Evolutionary conservation across 2,888 invertebrate species (phyloP), one percentile per base, ranked within the genome.

Genomic region (Penaeus monodon): DNA sequence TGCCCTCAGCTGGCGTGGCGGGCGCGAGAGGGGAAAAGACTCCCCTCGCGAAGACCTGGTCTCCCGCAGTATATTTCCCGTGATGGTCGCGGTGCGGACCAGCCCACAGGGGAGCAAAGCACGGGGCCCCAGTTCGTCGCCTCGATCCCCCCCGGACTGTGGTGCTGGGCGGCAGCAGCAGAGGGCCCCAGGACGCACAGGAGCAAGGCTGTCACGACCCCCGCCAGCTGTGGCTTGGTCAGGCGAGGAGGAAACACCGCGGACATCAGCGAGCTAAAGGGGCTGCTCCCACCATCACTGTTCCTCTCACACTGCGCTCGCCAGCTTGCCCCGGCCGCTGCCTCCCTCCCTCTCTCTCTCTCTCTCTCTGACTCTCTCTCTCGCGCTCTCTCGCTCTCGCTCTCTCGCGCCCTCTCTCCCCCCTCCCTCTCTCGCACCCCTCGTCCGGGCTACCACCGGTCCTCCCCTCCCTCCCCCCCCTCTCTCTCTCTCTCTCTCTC

Each of bases 1-100:
- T 88, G 27, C 89, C 89, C 85, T 89, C 89, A 44, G 89, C 89
- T 12, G 89, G 77, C 27, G 81, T 81, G 29, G 81, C 85, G 76
- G 87, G 64, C 8, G 86, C 89, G 29, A 89, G 79, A 57, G 87
- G 84, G 73, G 86, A 86, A 80, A 85, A 89, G 66, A 85, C 81
- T 57, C 89, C 89, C 84, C 81, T 80, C 76, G 88, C 82, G 22
- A 80, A 82, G 29, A 86, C 80, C 29, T 68, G 70, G 74, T 85
- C 85, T 57, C 79, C 49, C 82, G 85, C 81, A 20, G 79, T 80
- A 80, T 87, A 89, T 76, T 87, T 84, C 27, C 89, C 89, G 74
- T 82, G 87, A n/a, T 78, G 85, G 64, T 85, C 85, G 20, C 81
- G 87, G 80, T 82, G 66, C 82, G 81, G 10, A 86, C 74, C 29